Conservation (phyloP, 2,113 vertebrate genomes). For the Pluvialis apricaria region DNA sequence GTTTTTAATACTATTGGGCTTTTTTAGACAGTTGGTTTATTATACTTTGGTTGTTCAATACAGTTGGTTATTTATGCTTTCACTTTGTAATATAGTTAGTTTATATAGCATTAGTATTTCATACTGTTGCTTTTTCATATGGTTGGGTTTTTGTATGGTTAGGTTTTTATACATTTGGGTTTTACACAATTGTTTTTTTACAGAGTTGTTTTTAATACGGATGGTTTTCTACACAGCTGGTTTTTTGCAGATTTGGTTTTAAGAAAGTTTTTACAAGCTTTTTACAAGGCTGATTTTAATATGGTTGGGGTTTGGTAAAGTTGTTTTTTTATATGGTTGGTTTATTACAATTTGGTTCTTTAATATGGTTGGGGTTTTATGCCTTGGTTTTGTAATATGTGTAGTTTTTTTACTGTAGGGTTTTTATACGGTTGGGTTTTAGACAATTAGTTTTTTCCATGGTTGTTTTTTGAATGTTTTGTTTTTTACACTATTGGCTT, state of each 20-base stretch:
- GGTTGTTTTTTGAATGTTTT: not conserved
- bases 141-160: not conserved
- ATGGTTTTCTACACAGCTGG: not conserved
- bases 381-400: not conserved
- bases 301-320: not conserved
- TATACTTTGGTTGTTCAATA: not conserved
- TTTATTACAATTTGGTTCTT: not conserved
- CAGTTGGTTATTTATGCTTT: not conserved
- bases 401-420: not conserved
- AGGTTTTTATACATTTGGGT: not conserved
- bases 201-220: not conserved
- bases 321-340: not conserved
- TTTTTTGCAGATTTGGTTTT: not conserved
- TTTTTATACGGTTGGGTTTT: not conserved
- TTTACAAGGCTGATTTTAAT: not conserved
- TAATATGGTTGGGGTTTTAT: not conserved
- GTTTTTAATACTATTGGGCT: not conserved
- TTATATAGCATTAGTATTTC: not conserved
- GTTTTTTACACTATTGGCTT: not conserved
- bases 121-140: not conserved
- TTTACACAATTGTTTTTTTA: not conserved
- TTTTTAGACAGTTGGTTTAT: not conserved
- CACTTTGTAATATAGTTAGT: not conserved
- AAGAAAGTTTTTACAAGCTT: not conserved
- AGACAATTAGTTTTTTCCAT: not conserved